Conservation (phyloP, 2,113 vertebrate genomes). For the Felis catus region F.catus_Fca126_mat1.0 CM031415.1:125522501-125523000, state of each 20-base stretch:
- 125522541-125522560: neutral
- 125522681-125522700: neutral
- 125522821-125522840: neutral
- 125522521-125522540: neutral
- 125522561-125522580: neutral
- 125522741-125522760: constrained; percentile 7
- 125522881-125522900: neutral
- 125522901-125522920: neutral
- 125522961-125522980: neutral
- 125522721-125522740: neutral
- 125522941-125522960: neutral
- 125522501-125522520: too few species aligned
- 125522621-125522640: neutral
- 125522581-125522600: neutral
- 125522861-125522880: neutral
- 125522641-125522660: neutral
- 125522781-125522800: neutral
- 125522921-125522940: neutral
- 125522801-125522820: constrained; percentile 16
- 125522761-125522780: rapidly evolving
- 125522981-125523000: neutral
- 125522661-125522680: neutral
- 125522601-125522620: neutral
- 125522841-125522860: neutral
- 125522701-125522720: neutral